These are phyloP conservation scores for Hyles lineata DNA, from an alignment of 2,888 invertebrate species.

Conservation along the genomic window DNA sequence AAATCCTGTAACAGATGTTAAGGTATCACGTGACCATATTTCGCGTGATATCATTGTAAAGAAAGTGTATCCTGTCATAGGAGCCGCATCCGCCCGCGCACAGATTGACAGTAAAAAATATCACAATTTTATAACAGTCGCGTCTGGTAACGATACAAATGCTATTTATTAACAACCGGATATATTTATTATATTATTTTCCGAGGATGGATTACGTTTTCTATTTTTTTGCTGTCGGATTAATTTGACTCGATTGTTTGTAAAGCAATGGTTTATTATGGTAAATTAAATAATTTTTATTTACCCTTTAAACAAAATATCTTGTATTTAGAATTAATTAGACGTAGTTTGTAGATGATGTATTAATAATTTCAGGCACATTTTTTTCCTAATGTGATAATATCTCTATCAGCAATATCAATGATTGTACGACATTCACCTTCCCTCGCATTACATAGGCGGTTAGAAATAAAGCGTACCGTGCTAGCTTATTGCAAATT, in stretches of 20 bases:
- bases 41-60: slow-evolving; percentile 73
- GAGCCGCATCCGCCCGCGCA: slow-evolving; percentile 81
- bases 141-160: slow-evolving; percentile 67
- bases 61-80: slow-evolving; percentile 81
- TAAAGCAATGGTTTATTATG: neutral
- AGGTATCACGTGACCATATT: slow-evolving; percentile 70
- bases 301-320: too few species aligned
- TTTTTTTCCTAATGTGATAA: too few species aligned
- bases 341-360: too few species aligned
- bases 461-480: too few species aligned
- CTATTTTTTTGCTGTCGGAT: neutral
- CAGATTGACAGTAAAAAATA: slow-evolving; percentile 78
- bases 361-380: too few species aligned
- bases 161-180: slow-evolving; percentile 81
- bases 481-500: too few species aligned
- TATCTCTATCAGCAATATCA: too few species aligned
- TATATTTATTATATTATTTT: slow-evolving; percentile 81
- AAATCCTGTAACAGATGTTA: slow-evolving; percentile 66
- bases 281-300: neutral
- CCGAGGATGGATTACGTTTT: slow-evolving; percentile 42
- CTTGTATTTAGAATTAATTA: too few species aligned
- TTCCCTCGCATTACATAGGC: too few species aligned
- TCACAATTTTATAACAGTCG: slow-evolving; percentile 80
- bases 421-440: too few species aligned
- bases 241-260: neutral